Evolutionary conservation across 2,888 invertebrate genomes (phyloP).

Genomic region (Rhingia campestris): DNA sequence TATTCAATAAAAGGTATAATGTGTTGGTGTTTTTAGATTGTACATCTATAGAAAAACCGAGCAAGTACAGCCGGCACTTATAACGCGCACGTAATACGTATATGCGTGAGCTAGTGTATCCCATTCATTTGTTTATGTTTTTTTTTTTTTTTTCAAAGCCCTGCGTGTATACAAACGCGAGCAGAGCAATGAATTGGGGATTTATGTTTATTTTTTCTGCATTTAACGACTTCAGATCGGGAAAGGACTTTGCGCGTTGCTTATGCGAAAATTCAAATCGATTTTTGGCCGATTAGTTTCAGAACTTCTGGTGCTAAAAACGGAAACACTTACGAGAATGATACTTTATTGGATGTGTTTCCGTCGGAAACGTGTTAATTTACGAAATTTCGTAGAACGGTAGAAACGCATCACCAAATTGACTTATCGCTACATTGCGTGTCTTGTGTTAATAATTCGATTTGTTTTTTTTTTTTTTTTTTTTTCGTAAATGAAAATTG

Average conservation of each 20-base stretch:
- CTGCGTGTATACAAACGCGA: not conserved
- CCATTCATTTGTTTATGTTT: constrained; percentile 14
- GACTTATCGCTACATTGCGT: constrained; percentile 15
- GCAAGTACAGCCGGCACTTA: not conserved
- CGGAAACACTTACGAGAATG: not conserved
- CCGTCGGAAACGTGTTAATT: not conserved
- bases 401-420: constrained; percentile 3
- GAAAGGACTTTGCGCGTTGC: not conserved
- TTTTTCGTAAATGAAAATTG: not conserved
- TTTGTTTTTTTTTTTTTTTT: not conserved
- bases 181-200: not conserved
- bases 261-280: not conserved
- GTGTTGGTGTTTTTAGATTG: not conserved
- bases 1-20: constrained; percentile 14
- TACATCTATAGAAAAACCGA: not conserved
- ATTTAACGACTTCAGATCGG: constrained; percentile 16
- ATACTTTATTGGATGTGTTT: not conserved
- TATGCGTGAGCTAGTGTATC: not conserved
- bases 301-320: not conserved
- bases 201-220: constrained; percentile 18
- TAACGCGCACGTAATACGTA: no score
- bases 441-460: constrained; percentile 19
- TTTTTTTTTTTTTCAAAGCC: not conserved
- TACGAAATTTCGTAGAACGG: no score
- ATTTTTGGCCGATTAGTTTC: not conserved